Percentiles rank a stretch among this genome's conserved stretches.
Conservation (phyloP, 2,888 invertebrate species). For the Gibbula magus region DNA sequence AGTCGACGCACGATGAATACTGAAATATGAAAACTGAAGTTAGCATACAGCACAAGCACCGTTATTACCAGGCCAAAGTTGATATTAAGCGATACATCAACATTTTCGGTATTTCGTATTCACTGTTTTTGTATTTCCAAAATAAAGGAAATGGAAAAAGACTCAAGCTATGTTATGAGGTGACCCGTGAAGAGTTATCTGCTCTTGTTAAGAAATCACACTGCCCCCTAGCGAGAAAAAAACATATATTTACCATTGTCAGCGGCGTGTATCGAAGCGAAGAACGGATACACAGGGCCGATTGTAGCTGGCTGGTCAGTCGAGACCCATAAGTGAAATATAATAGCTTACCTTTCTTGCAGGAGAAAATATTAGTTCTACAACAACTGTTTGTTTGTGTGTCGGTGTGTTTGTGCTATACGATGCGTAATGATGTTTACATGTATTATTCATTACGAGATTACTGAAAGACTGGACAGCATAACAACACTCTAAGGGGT, state of each 20-base stretch:
- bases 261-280: background rate
- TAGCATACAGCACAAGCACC: no score
- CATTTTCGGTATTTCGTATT: no score
- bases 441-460: background rate
- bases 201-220: background rate
- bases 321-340: background rate
- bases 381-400: background rate
- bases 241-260: slow-evolving; percentile 1
- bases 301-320: background rate
- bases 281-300: background rate
- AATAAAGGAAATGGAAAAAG: no score
- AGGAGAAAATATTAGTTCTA: background rate
- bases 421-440: background rate
- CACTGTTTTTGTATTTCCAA: no score
- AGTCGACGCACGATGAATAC: no score
- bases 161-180: background rate
- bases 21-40: no score
- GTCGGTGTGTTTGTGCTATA: background rate
- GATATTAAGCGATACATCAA: no score
- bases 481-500: no score
- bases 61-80: no score
- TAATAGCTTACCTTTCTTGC: background rate
- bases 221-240: background rate
- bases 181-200: background rate
- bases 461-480: no score